Conservation (phyloP, 2,797 vertebrate genomes). For the Lycodopsis pacificus region DNA sequence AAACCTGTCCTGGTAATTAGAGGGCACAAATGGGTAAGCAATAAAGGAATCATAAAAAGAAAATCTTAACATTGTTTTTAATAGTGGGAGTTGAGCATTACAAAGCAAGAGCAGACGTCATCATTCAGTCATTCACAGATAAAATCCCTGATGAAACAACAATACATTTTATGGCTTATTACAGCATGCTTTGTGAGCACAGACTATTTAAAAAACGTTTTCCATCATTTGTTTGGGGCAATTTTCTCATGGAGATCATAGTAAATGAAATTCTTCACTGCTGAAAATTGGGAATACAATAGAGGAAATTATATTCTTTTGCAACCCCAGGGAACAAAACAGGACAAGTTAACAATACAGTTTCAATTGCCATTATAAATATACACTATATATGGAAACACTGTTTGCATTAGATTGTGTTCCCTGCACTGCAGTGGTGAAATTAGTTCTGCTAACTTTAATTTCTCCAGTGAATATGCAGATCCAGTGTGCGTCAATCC, state of each 20-base stretch:
- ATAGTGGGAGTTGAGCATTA: slow-evolving; percentile 78
- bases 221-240: slow-evolving; percentile 39
- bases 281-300: slow-evolving; percentile 41
- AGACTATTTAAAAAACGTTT: slow-evolving; percentile 43
- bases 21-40: neutral
- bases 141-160: slow-evolving; percentile 78
- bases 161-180: slow-evolving; percentile 71
- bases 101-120: slow-evolving; percentile 76
- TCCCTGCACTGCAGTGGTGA: slow-evolving; percentile 54
- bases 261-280: slow-evolving; percentile 22
- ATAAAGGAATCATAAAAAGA: slow-evolving; percentile 20
- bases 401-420: slow-evolving; percentile 47
- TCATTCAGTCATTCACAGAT: slow-evolving; percentile 77
- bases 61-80: slow-evolving; percentile 69
- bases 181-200: slow-evolving; percentile 79
- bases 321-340: slow-evolving; percentile 43
- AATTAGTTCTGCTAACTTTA: slow-evolving; percentile 40
- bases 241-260: slow-evolving; percentile 31
- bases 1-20: neutral
- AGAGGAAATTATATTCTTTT: slow-evolving; percentile 35
- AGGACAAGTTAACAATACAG: slow-evolving; percentile 24
- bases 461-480: slow-evolving; percentile 75
- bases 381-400: slow-evolving; percentile 52
- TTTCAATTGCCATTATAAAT: slow-evolving; percentile 45
- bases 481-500: slow-evolving; percentile 52